These are phyloP conservation scores for Macropus fuliginosus DNA, from an alignment of 2,797 vertebrate genomes.

Conservation along the genomic window DNA sequence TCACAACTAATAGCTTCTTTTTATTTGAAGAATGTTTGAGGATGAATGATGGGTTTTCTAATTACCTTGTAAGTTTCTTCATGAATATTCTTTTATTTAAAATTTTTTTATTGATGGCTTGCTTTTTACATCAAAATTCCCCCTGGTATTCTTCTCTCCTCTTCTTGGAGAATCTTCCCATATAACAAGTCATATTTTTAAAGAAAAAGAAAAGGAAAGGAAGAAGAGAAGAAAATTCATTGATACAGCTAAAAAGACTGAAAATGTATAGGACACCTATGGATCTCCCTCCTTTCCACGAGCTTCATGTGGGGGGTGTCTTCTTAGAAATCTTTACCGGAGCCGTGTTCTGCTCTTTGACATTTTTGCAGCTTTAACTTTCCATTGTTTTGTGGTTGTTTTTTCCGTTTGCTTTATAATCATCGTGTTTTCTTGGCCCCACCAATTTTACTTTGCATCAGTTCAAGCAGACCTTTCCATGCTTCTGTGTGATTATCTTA, in stretches of 20 bases:
- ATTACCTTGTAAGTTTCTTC: constrained; percentile 87
- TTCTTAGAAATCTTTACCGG: neutral
- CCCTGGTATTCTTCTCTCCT: neutral
- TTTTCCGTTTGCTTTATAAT: neutral
- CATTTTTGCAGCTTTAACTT: neutral
- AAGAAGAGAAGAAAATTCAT: neutral
- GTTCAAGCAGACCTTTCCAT: neutral
- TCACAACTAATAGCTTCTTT: constrained; percentile 85
- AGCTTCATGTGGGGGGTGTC: neutral
- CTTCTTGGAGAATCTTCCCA: neutral
- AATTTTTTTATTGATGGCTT: neutral
- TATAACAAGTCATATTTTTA: neutral
- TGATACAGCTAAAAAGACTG: neutral
- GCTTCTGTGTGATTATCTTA: neutral
- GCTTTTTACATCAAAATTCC: neutral
- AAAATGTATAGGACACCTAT: neutral
- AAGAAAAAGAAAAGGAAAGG: neutral
- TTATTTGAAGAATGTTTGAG: constrained; percentile 91
- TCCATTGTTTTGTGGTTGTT: neutral
- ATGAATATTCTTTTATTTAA: constrained; percentile 1
- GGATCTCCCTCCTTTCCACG: neutral
- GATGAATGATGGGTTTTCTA: constrained; percentile 94
- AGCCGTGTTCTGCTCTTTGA: neutral
- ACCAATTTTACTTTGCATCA: neutral
- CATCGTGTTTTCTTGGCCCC: neutral